Evolutionary conservation across 2,797 vertebrate species (phyloP), one percentile per base, ranked within the genome.

Genomic region (Gobionotothen gibberifrons): DNA sequence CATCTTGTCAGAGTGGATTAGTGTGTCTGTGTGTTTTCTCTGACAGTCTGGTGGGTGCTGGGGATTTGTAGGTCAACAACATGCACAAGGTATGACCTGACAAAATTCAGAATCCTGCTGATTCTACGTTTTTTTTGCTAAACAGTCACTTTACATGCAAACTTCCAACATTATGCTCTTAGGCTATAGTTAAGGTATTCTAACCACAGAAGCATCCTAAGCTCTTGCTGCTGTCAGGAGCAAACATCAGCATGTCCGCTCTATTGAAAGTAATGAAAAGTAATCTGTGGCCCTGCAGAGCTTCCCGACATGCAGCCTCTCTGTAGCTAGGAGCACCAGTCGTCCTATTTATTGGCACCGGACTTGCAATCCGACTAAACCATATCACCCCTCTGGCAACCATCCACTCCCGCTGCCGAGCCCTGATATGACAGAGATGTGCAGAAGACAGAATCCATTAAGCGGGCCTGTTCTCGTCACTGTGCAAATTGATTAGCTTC

Each of bases 401-500:
- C 21, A 1, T 15, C 26, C 13, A 16, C 69, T 52, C 47, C 63
- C 0, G 13, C 58, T 53, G 76, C 76, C 48, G 7, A 68, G 60
- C 72, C 70, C 73, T 57, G 71, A 71, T 44, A 55, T 74, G 79
- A 70, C 89, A 87, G 16, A 57, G 61, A 76, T 32, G 86, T 90
- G 86, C 47, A 84, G 86, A 71, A 65, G 69, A 78, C 43, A 57
- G 58, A 77, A 68, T 42, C 75, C 82, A 81, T 83, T 88, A 78
- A 76, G 76, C 72, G 32, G 48, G 3, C 3, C 48, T 44, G 73
- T 89, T 93, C 78, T 62, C 78, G 40, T 80, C 78, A 59, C 49
- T 40, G 66, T 90, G 90, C 78, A 72, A 88, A 89, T 85, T 72
- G 86, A 91, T 90, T 83, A 16, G 26, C 74, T 53, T 75, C 60